These are phyloP conservation scores for Helostoma temminkii DNA, from an alignment of 2,797 vertebrate species.

Conservation along the genomic window DNA sequence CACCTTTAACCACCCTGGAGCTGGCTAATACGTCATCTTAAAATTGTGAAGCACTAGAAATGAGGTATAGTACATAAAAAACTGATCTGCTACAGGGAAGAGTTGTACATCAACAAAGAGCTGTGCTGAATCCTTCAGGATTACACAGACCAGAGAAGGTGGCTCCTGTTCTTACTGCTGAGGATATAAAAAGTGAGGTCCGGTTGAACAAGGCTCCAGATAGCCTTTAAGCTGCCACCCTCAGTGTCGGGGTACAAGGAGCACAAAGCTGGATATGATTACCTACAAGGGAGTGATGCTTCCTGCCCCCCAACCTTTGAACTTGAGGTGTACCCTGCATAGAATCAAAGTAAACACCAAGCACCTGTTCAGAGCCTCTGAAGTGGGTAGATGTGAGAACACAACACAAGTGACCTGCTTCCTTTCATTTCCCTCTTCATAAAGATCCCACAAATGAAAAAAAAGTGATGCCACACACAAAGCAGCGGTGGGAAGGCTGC, in stretches of 20 bases:
- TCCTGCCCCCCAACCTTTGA: conserved; percentile 83
- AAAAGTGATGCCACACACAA: conserved; percentile 80
- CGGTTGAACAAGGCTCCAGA: conserved; percentile 67
- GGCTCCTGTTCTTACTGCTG: conserved; percentile 30
- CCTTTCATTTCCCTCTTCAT: conserved; percentile 88
- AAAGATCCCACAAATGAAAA: conserved; percentile 87
- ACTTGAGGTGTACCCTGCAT: conserved; percentile 76
- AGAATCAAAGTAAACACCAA: conserved; percentile 89
- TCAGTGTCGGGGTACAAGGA: conserved; percentile 76
- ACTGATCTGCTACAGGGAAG: conserved; percentile 43
- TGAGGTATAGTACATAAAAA: conserved; percentile 58
- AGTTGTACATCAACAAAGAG: conserved; percentile 63
- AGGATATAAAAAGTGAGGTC: conserved; percentile 68
- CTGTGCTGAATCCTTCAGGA: conserved; percentile 46
- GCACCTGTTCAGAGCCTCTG: conserved; percentile 79
- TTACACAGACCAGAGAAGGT: conserved; percentile 29
- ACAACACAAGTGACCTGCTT: conserved; percentile 78
- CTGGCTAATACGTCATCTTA: conserved; percentile 76
- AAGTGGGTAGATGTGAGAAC: conserved; percentile 82
- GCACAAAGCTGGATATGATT: conserved; percentile 86
- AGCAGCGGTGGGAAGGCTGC: conserved; percentile 70
- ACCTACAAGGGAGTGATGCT: conserved; percentile 84
- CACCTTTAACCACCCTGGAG: conserved; percentile 79
- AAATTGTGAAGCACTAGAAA: conserved; percentile 60
- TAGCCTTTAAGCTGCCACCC: conserved; percentile 79